Evolutionary conservation across 2,888 invertebrate species (phyloP), one percentile per base, ranked within the genome.

Genomic region (Caenorhabditis becei): DNA sequence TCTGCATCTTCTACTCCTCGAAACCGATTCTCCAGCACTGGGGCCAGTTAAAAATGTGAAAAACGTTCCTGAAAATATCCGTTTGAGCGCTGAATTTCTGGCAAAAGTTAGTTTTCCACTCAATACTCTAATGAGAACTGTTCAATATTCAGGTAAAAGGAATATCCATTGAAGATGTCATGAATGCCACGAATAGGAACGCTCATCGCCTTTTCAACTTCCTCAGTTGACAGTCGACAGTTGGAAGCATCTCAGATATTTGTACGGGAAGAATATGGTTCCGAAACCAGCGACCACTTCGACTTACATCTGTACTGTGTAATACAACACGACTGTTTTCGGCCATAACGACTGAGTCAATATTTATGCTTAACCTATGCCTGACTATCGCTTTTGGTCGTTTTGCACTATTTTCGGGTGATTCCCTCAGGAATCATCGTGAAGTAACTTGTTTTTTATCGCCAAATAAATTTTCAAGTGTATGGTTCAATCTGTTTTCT

Each of bases 21-120:
- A 92, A 85, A 92, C 92, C 5, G 92, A 92, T 77, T 92, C 92
- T 0, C 92, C 92, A 2, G 92, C 92, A 7, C 88, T 93, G 2
- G 92, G 92, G 11, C 92, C 92, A 5, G 44, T 26, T 16, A 84
- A 80, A 63, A 80, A 82, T 7, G 89, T 84, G 14, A 77, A 91
- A 59, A 92, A 92, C 84, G 91, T 88, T 44, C 92, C 92, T 5
- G 72, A 86, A 1, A 92, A 92, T 82, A 86, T 92, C 7, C 28
- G 32, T 0, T 80, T 92, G 5, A 90, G 91, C 3, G 92, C 92
- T 80, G 89, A 92, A 65, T 91, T 91, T 69, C 91, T 92, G 24
- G 91, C 92, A 4, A 83, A 61, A 32, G 79, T 85, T 37, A 62
- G 35, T 24, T n/a, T n/a, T n/a, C n/a, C n/a, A n/a, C n/a, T n/a